Conservation (phyloP, 35 echinoderm and acorn worm species). For the Heliocidaris tuberculata region DNA sequence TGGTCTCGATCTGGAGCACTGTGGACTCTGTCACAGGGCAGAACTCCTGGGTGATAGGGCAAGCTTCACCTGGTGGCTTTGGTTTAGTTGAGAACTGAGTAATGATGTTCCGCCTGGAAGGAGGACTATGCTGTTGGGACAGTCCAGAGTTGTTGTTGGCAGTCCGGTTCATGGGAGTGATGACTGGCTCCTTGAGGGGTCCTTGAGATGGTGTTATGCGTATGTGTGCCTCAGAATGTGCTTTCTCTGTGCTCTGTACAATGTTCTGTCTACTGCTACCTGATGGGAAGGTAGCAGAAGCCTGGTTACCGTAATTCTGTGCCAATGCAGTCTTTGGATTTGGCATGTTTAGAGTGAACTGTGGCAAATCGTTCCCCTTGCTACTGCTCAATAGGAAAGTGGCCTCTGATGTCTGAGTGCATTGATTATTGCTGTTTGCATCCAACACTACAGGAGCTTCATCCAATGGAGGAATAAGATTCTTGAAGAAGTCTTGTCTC, state of each 20-base stretch:
- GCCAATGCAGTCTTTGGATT: conserved; percentile 55
- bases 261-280: conserved; percentile 11
- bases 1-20: not conserved
- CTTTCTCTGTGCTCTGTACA: not conserved
- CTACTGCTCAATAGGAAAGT: conserved; percentile 61
- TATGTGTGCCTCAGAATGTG: conserved; percentile 35
- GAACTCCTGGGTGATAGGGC: not conserved
- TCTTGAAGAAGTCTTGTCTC: conserved; percentile 63
- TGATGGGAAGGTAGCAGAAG: conserved; percentile 44
- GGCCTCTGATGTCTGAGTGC: conserved; percentile 63
- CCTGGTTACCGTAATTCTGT: not conserved
- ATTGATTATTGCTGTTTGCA: conserved; percentile 36
- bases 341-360: conserved; percentile 70
- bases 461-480: conserved; percentile 51
- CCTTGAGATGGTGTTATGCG: not conserved
- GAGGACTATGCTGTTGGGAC: conserved; percentile 43
- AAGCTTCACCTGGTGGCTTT: not conserved
- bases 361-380: conserved; percentile 20
- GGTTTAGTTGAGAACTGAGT: conserved; percentile 80
- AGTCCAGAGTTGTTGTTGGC: conserved; percentile 34
- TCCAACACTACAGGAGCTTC: not conserved
- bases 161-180: conserved; percentile 45
- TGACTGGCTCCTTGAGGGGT: not conserved
- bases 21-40: not conserved
- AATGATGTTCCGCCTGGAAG: conserved; percentile 64